Conservation (phyloP, 1,140 invertebrate genomes). For the Bombus turneri region DNA sequence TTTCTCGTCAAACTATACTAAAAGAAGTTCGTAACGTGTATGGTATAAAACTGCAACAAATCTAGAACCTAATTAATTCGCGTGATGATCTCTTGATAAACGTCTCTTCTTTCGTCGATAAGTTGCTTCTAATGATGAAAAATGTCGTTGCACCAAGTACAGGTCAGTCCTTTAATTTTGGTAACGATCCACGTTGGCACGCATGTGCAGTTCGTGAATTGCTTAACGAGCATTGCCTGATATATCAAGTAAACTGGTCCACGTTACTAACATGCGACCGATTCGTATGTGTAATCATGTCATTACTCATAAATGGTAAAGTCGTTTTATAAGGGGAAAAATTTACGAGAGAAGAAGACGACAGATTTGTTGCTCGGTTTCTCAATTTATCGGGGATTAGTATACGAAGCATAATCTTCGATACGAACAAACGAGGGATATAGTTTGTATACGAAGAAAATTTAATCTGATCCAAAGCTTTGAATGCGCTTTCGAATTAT, state of each 20-base stretch:
- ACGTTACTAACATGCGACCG: constrained; percentile 11
- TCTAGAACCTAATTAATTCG: not conserved
- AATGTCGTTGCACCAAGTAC: not conserved
- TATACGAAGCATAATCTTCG: not conserved
- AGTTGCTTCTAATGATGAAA: not conserved
- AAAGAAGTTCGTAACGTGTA: not conserved
- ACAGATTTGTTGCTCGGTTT: not conserved
- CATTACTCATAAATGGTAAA: not conserved
- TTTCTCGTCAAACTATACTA: not conserved
- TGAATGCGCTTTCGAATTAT: not conserved
- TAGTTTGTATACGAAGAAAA: not conserved
- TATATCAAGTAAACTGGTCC: constrained; percentile 34
- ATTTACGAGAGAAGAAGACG: not conserved
- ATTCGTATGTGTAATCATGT: constrained; percentile 12
- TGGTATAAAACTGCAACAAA: not conserved
- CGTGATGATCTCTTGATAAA: not conserved
- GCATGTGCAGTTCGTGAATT: constrained; percentile 41
- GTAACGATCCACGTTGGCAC: constrained; percentile 54
- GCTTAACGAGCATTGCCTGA: constrained; percentile 53
- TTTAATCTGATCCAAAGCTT: not conserved
- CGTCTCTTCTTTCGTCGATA: not conserved
- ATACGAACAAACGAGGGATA: not conserved
- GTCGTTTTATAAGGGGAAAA: not conserved
- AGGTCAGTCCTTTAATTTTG: constrained; percentile 55
- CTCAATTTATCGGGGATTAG: not conserved